Evolutionary conservation across 2,797 vertebrate genomes (phyloP), one percentile per base, ranked within the genome.

Genomic region (Delichon dasypus): DNA sequence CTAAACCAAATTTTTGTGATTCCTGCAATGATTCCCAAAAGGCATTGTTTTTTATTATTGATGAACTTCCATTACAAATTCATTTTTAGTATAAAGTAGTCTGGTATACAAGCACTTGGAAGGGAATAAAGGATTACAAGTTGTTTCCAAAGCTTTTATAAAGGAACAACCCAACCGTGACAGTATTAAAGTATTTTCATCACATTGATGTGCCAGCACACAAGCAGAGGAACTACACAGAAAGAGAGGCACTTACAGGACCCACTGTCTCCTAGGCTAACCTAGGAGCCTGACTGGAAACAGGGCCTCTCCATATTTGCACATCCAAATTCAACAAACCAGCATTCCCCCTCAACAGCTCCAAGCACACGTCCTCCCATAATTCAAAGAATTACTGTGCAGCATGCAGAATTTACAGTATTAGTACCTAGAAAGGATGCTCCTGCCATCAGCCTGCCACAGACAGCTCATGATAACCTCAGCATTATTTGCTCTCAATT

Each of bases 231-330:
- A 81, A 19, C 18, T 19, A 44, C 1, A 1, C 9, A 32, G 29
- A 51, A 23, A 32, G 72, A 55, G 0, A 44, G 5, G 70, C 55
- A 65, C 38, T 74, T 67, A 57, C 6, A 22, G 34, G 26, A 67
- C 10, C 7, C 0, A 0, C 27, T 22, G 1, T 27, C 48, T 75
- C 20, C 38, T 15, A 65, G 38, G 13, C 0, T 68, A 36, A 53
- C 48, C 53, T n/a, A n/a, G n/a, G n/a, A n/a, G n/a, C n/a, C 36
- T 62, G 26, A 64, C 1, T 3, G 22, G 20, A 48, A 61, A 61
- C 20, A 51, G 10, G 3, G 27, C 13, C 26, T 27, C 26, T 61
- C 42, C 19, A 32, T 14, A 45, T 27, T 11, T 40, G 45, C 11
- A 60, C 44, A 58, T 21, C 22, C 4, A 0, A 71, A 71, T 47